These are phyloP conservation scores for Clanis bilineata DNA, from an alignment of 2,888 invertebrate species.

Conservation along the genomic window DNA sequence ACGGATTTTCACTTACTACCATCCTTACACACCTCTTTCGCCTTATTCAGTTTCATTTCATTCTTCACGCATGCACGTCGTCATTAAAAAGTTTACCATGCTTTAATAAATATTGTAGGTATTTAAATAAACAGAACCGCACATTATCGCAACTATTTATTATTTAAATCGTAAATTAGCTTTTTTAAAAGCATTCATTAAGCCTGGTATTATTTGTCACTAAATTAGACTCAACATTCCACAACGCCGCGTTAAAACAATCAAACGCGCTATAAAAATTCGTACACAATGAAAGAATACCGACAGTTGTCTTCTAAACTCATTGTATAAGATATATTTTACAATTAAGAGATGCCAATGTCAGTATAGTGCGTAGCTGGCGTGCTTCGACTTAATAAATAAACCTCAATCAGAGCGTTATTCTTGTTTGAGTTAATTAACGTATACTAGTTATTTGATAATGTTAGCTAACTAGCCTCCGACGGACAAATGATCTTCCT, in stretches of 20 bases:
- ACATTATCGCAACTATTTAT: background rate
- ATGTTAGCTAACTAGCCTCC: conserved; percentile 29
- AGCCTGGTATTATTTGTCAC: background rate
- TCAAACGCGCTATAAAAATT: background rate
- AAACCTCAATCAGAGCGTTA: background rate
- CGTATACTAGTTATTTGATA: conserved; percentile 31
- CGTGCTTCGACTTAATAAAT: background rate
- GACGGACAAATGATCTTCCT: conserved; percentile 39
- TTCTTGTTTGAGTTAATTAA: conserved; percentile 36
- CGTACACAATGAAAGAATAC: background rate
- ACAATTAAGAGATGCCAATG: conserved; percentile 10
- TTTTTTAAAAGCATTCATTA: background rate
- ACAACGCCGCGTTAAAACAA: background rate
- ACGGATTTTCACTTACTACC: no score
- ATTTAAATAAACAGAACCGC: background rate
- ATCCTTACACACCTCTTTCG: no score
- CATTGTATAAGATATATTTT: conserved; percentile 5
- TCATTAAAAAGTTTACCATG: no score
- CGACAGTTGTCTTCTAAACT: conserved; percentile 4
- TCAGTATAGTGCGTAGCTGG: background rate
- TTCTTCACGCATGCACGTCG: no score
- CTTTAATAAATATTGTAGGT: background rate
- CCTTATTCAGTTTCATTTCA: no score
- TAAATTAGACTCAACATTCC: background rate
- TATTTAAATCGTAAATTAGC: background rate